Base-by-base conservation (phyloP, 35 echinoderm and acorn worm genomes). In the Lytechinus variegatus region DNA sequence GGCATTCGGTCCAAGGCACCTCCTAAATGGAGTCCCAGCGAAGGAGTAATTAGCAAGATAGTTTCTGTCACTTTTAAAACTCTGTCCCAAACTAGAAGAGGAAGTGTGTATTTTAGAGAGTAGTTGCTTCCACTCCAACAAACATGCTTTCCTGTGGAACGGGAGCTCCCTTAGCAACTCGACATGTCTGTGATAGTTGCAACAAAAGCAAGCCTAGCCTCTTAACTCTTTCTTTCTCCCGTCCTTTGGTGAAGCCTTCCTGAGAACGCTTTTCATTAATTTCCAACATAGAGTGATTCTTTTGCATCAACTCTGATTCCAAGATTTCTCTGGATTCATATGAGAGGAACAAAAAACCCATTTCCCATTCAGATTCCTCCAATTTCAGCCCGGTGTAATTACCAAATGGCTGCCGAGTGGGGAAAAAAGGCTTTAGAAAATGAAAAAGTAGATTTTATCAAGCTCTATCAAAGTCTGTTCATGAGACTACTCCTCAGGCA, bases 51-150 rank as follows among this genome's bases (percentile, higher is more conserved):
- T 79, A 71, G 16, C 66, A 14, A 7, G 21, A 79, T 3, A 79
- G 66, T 24, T 79, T 79, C 66, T 79, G 66, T 24, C 6, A 79
- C 19, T n/a, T 79, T 24, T 79, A 79, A 79, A 79, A 93, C 54
- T 55, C 92, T 12, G 53, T 10, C 53, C n/a, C 9, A 57, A 93
- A 1, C 33, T 44, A 44, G 33, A 79, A 93, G 24, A 57, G 54
- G 54, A 93, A 55, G 52, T 93, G 92, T 93, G 92, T 93, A 57
- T 24, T 54, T 54, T 14, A 54, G 53, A 93, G 11, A 57, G 27
- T 8, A 55, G 24, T 54, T 12, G n/a, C 91, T 93, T 27, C 53
- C 53, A 28, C 55, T 19, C 54, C 52, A 28, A 27, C 92, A 93
- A 93, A 55, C 92, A 93, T 93, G 54, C 92, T n/a, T 27, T 14